phyloP scores from a whole-genome alignment of 1,140 invertebrate genomes.

The Cheumatopsyche charites region DNA sequence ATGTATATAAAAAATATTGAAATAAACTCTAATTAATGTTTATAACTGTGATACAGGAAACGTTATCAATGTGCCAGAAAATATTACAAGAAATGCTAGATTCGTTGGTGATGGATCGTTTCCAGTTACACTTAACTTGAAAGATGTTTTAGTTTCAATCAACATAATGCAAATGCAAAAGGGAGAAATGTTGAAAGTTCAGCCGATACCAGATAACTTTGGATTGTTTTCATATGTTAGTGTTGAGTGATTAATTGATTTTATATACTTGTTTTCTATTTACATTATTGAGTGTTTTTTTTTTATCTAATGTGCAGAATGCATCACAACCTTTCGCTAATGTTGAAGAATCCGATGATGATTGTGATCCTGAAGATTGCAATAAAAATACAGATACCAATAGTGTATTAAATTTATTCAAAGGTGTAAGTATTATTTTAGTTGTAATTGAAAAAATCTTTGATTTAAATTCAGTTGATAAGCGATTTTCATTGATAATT shows the following conservation, averaged over 20 bases:
- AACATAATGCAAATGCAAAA: constrained; percentile 2
- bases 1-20: too few relatives aligned
- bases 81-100: neutral
- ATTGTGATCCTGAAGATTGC: too few relatives aligned
- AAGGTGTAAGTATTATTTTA: too few relatives aligned
- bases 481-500: too few relatives aligned
- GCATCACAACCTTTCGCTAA: neutral
- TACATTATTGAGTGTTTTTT: neutral
- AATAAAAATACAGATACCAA: too few relatives aligned
- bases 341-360: too few relatives aligned
- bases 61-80: neutral
- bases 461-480: too few relatives aligned
- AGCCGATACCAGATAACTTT: neutral
- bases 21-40: too few relatives aligned
- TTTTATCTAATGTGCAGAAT: constrained; percentile 2
- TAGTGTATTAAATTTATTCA: too few relatives aligned
- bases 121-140: neutral
- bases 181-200: constrained; percentile 1
- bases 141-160: constrained; percentile 2
- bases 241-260: neutral
- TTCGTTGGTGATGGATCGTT: neutral
- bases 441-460: too few relatives aligned
- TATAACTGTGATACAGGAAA: neutral
- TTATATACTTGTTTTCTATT: too few relatives aligned
- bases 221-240: neutral